Conservation (phyloP, 1,140 invertebrate genomes). For the Drosophila subobscura region DNA sequence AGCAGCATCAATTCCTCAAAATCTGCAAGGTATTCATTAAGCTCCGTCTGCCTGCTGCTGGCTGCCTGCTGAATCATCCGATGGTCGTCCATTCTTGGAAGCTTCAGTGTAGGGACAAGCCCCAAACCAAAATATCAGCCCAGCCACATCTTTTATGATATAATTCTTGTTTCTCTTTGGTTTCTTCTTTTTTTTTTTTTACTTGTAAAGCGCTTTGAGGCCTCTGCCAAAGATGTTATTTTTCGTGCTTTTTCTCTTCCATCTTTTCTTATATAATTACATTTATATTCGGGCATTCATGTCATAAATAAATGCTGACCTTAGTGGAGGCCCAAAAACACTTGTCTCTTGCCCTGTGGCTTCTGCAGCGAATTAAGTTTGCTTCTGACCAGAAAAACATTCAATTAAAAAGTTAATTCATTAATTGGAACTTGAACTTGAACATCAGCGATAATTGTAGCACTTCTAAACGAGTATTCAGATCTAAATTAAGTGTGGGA, state of each 20-base stretch:
- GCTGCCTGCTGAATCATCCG: constrained; percentile 65
- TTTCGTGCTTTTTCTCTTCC: constrained; percentile 42
- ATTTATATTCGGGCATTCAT: constrained; percentile 63
- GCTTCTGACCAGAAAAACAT: constrained; percentile 21
- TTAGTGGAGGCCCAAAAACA: constrained; percentile 51
- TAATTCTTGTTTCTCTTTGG: constrained; percentile 43
- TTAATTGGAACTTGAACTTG: constrained; percentile 46
- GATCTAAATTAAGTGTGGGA: neutral
- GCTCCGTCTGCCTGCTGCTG: constrained; percentile 43
- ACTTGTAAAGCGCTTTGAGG: constrained; percentile 30
- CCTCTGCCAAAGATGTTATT: constrained; percentile 49
- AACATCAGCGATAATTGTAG: constrained; percentile 26
- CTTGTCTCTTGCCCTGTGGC: constrained; percentile 47
- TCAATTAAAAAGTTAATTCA: constrained; percentile 44
- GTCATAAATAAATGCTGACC: constrained; percentile 76
- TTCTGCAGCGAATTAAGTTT: constrained; percentile 11
- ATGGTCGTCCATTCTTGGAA: constrained; percentile 65
- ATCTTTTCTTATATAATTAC: constrained; percentile 70
- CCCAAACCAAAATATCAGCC: constrained; percentile 64
- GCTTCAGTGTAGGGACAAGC: constrained; percentile 21
- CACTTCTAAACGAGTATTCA: neutral
- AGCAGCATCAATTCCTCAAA: constrained; percentile 73
- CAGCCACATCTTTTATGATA: constrained; percentile 67
- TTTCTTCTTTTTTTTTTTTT: constrained; percentile 27
- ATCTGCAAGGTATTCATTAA: constrained; percentile 80